A percentile compares a stretch with the other conserved stretches of the same genome.
Conservation (phyloP, 1,140 invertebrate species). For the Tetragnatha versicolor region DNA sequence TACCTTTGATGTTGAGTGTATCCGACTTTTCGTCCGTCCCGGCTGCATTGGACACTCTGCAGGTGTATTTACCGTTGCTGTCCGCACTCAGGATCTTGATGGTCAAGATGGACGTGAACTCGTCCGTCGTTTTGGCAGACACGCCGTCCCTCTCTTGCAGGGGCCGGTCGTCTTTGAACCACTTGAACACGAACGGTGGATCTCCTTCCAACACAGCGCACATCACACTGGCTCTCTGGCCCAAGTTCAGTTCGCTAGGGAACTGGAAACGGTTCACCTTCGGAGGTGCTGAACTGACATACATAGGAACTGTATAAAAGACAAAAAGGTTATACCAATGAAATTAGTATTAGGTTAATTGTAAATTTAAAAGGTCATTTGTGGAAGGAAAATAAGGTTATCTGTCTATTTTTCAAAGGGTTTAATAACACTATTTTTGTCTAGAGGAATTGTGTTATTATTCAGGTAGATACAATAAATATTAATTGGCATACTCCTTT, state of each 20-base stretch:
- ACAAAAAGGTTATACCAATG: too few relatives aligned
- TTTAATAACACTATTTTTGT: too few relatives aligned
- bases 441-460: too few relatives aligned
- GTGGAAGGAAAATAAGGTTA: too few relatives aligned
- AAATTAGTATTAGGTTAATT: too few relatives aligned
- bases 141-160: background rate
- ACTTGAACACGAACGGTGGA: conserved; percentile 11
- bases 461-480: too few relatives aligned
- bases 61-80: conserved; percentile 59
- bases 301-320: too few relatives aligned
- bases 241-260: background rate
- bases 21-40: conserved; percentile 41
- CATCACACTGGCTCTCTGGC: conserved; percentile 11
- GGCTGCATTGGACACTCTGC: conserved; percentile 48
- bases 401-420: too few relatives aligned
- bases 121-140: background rate
- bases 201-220: conserved; percentile 31
- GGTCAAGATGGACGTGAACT: conserved; percentile 61
- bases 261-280: conserved; percentile 23
- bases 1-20: conserved; percentile 28
- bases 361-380: too few relatives aligned
- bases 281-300: background rate
- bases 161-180: conserved; percentile 26
- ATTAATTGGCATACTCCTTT: too few relatives aligned
- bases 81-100: conserved; percentile 14